Percentiles rank a stretch among this genome's conserved stretches.
phyloP scores from a whole-genome alignment of 2,797 vertebrate species.

The Chromis chromis region DNA sequence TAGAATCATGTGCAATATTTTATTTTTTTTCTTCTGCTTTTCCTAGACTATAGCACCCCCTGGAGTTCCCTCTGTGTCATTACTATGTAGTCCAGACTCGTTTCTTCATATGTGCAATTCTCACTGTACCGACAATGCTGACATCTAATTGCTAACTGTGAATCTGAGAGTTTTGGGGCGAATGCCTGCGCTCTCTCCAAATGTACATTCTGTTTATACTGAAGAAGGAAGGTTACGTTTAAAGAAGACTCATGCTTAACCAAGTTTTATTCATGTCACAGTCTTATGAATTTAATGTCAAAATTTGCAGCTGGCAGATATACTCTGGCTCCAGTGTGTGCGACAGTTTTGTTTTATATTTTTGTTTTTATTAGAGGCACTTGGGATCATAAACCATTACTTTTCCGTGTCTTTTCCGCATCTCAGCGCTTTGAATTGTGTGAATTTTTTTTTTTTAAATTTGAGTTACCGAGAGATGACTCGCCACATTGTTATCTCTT shows the following conservation, averaged over 20 bases:
- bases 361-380: constrained; percentile 59
- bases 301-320: constrained; percentile 60
- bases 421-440: constrained; percentile 47
- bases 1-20: constrained; percentile 78
- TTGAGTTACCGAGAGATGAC: constrained; percentile 45
- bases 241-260: constrained; percentile 64
- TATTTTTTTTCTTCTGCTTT: constrained; percentile 58
- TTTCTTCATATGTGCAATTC: constrained; percentile 60
- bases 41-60: constrained; percentile 71
- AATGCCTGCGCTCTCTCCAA: constrained; percentile 61
- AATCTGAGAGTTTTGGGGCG: constrained; percentile 74
- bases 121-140: constrained; percentile 76
- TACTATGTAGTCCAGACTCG: constrained; percentile 50
- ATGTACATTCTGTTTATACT: constrained; percentile 85
- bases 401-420: constrained; percentile 48
- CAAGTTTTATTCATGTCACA: constrained; percentile 63
- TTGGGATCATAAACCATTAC: constrained; percentile 40
- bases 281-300: constrained; percentile 53
- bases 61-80: constrained; percentile 64
- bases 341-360: constrained; percentile 63
- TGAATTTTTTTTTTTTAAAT: constrained; percentile 35
- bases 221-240: constrained; percentile 62
- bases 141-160: constrained; percentile 84
- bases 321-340: constrained; percentile 58
- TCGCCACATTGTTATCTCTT: constrained; percentile 42